A percentile compares a stretch with the other conserved stretches of the same genome.
Evolutionary conservation across 2,888 invertebrate genomes (phyloP).

Genomic region (Noctua pronuba): DNA sequence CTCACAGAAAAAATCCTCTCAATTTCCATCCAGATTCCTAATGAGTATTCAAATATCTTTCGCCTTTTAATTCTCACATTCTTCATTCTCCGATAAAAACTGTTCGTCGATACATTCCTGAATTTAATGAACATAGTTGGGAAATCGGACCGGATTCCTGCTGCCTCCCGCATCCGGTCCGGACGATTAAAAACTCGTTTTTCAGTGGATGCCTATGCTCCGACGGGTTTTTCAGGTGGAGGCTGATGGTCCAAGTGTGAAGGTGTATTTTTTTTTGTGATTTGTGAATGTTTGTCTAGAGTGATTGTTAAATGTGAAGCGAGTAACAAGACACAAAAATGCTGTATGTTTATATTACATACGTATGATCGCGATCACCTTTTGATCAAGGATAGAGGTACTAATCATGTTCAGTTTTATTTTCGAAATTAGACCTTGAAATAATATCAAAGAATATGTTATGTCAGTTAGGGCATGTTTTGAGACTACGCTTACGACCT

Average conservation of each 20-base stretch:
- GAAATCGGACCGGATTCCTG: constrained; percentile 34
- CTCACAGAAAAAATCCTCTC: background rate
- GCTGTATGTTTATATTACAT: background rate
- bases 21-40: background rate
- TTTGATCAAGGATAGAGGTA: background rate
- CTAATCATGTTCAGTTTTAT: background rate
- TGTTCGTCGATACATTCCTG: constrained; percentile 37
- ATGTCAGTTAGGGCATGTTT: background rate
- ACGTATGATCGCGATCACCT: background rate
- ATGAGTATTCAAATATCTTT: constrained; percentile 40
- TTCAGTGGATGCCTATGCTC: constrained; percentile 8
- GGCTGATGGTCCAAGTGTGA: constrained; percentile 6
- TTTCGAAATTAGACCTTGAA: background rate
- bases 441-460: background rate
- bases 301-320: background rate
- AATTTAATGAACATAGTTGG: constrained; percentile 64
- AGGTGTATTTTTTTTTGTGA: background rate
- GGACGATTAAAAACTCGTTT: constrained; percentile 42
- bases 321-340: background rate
- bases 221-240: constrained; percentile 9
- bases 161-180: constrained; percentile 3
- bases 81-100: constrained; percentile 27
- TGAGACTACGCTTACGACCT: background rate
- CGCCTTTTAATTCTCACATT: constrained; percentile 45
- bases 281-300: background rate